These are phyloP conservation scores for Drosophila recens DNA, from an alignment of 2,888 invertebrate species.

Conservation along the genomic window DNA sequence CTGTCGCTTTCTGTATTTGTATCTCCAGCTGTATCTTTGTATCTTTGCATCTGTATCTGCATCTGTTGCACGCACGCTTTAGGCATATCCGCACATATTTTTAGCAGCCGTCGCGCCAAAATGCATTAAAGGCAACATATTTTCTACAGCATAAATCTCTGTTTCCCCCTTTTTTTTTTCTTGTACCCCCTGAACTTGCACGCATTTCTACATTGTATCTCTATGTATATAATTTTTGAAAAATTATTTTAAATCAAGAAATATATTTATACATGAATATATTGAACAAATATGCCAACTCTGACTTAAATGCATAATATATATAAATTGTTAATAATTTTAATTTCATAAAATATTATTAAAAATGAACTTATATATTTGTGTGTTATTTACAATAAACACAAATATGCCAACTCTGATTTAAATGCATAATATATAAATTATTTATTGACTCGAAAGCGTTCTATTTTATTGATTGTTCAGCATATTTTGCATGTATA, in stretches of 20 bases:
- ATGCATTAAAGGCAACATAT: conserved; percentile 42
- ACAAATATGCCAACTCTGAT: conserved; percentile 21
- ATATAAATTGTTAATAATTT: neutral
- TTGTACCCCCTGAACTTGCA: neutral
- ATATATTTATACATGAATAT: too few relatives aligned
- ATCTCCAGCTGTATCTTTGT: conserved; percentile 10
- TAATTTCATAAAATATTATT: too few relatives aligned
- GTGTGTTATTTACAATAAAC: neutral
- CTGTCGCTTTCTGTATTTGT: conserved; percentile 39
- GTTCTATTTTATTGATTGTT: conserved; percentile 7
- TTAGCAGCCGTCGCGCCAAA: conserved; percentile 51
- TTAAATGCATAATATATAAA: conserved; percentile 15
- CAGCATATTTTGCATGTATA: conserved; percentile 4
- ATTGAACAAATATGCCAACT: conserved; percentile 30
- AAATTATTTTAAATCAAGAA: neutral
- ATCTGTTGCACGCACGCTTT: conserved; percentile 22
- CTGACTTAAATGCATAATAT: conserved; percentile 14
- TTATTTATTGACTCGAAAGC: conserved; percentile 24
- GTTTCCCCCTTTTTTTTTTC: neutral
- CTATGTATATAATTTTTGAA: neutral
- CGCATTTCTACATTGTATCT: neutral
- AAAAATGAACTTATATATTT: too few relatives aligned
- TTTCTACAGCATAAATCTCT: conserved; percentile 29
- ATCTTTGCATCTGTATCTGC: conserved; percentile 16
- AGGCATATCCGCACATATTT: conserved; percentile 61